A percentile compares a stretch with the other conserved stretches of the same genome.
These are phyloP conservation scores for Sardina pilchardus DNA, from an alignment of 2,113 vertebrate species.

Conservation along the genomic window DNA sequence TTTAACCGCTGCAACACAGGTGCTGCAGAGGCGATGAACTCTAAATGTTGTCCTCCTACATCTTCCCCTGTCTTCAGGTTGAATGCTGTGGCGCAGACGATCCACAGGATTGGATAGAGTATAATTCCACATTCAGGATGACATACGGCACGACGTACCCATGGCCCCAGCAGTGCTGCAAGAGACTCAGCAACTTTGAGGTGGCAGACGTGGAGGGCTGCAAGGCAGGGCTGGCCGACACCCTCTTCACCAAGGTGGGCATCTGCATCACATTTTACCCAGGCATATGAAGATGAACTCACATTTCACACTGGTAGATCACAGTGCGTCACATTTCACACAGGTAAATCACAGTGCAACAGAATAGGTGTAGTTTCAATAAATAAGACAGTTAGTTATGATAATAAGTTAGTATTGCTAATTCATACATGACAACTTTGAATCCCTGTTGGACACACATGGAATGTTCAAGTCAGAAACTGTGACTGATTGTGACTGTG, in stretches of 20 bases:
- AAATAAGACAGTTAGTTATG: no score
- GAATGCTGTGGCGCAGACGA: slow-evolving; percentile 72
- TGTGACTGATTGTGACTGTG: no score
- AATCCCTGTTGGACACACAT: no score
- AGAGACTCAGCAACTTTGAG: slow-evolving; percentile 57
- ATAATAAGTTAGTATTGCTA: no score
- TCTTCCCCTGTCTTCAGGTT: slow-evolving; percentile 50
- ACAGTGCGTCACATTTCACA: neutral
- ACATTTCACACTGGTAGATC: neutral
- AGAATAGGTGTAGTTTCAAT: neutral
- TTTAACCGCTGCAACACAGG: neutral
- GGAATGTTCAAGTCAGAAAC: no score
- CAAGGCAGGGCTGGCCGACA: slow-evolving; percentile 53
- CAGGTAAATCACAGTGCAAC: no score
- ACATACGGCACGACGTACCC: slow-evolving; percentile 42
- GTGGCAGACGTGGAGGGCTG: slow-evolving; percentile 60
- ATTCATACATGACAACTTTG: no score
- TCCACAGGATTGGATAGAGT: slow-evolving; percentile 74
- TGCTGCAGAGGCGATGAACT: neutral
- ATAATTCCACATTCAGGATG: slow-evolving; percentile 62
- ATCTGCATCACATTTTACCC: neutral
- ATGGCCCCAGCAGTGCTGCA: slow-evolving; percentile 75
- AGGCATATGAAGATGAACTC: no score
- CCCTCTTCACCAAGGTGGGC: slow-evolving; percentile 61
- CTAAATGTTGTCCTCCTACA: neutral